phyloP scores from a whole-genome alignment of 2,888 invertebrate genomes.

The Volucella zonaria region DNA sequence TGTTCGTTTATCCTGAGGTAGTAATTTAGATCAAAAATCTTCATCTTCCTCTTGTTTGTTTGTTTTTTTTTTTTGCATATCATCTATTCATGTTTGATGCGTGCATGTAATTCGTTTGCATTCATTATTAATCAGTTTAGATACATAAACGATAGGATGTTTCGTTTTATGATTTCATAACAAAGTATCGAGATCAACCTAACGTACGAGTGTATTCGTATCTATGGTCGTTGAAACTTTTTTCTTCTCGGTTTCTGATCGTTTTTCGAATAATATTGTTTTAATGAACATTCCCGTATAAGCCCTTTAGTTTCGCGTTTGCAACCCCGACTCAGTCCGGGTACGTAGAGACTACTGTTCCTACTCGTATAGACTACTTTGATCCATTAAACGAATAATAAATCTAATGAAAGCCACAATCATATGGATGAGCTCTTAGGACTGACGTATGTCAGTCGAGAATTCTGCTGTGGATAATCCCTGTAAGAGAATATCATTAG shows the following conservation, averaged over 20 bases:
- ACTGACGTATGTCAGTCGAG: slow-evolving; percentile 40
- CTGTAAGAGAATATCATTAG: slow-evolving; percentile 76
- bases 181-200: slow-evolving; percentile 53
- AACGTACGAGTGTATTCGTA: background rate
- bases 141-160: slow-evolving; percentile 43
- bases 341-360: background rate
- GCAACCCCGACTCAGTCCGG: slow-evolving; percentile 39
- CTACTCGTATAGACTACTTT: slow-evolving; percentile 42
- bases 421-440: slow-evolving; percentile 66
- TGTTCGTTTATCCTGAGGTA: slow-evolving; percentile 42
- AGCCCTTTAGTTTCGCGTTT: slow-evolving; percentile 32
- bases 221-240: background rate
- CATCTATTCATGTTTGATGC: slow-evolving; percentile 40
- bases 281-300: slow-evolving; percentile 63
- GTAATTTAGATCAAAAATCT: slow-evolving; percentile 66
- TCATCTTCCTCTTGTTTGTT: slow-evolving; percentile 46
- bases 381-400: slow-evolving; percentile 73
- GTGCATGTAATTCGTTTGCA: slow-evolving; percentile 61
- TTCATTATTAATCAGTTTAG: slow-evolving; percentile 67
- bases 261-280: slow-evolving; percentile 60
- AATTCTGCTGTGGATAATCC: slow-evolving; percentile 55
- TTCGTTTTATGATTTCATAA: slow-evolving; percentile 61
- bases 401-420: slow-evolving; percentile 70
- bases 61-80: slow-evolving; percentile 38
- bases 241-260: slow-evolving; percentile 31